phyloP scores from a whole-genome alignment of 2,113 vertebrate genomes.

The Sylvilagus bachmani region DNA sequence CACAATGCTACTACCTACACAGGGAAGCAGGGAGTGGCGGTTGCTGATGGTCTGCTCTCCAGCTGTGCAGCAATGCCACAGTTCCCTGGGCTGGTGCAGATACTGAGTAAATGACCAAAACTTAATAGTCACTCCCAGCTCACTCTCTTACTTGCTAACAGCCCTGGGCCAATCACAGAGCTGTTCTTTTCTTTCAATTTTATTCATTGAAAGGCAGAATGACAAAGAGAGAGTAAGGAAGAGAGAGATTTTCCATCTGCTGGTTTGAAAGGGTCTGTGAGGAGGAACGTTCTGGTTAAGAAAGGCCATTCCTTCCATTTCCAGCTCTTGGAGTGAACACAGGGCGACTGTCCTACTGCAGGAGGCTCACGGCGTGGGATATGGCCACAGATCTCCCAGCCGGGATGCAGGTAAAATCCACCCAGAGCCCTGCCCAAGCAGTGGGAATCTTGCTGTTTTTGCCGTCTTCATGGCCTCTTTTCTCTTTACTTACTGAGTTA shows the following conservation, averaged over 20 bases:
- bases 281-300: background rate
- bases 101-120: background rate
- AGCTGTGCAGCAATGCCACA: background rate
- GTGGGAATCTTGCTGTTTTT: background rate
- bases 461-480: background rate
- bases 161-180: background rate
- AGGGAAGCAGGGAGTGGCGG: background rate
- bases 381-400: background rate
- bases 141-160: background rate
- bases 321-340: background rate
- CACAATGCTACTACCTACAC: background rate
- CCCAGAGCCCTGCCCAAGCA: background rate
- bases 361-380: background rate
- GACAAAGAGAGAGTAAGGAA: too few species aligned
- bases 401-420: background rate
- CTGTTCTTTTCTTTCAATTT: too few species aligned
- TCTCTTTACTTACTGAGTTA: background rate
- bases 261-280: background rate
- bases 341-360: fast-evolving
- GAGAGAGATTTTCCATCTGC: too few species aligned
- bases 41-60: background rate
- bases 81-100: background rate
- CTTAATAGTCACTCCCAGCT: background rate
- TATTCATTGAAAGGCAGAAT: too few species aligned
- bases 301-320: background rate